Evolutionary conservation across 1,140 invertebrate species (phyloP).

Genomic region (Cydia amplana): DNA sequence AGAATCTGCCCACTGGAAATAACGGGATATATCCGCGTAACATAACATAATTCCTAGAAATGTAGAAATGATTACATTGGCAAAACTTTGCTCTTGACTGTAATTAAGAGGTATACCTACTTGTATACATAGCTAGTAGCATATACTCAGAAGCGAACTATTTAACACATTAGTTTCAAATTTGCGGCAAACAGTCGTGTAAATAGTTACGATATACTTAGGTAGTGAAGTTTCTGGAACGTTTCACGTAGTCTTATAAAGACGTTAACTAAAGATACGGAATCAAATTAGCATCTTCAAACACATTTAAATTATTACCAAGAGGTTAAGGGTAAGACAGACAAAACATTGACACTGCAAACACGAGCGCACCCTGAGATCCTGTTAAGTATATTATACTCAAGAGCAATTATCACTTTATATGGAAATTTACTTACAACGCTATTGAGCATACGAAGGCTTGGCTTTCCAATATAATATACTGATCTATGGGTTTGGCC

Average conservation of each 20-base stretch:
- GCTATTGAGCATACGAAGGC: too few relatives aligned
- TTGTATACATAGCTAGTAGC: neutral
- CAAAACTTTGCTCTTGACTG: neutral
- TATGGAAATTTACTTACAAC: too few relatives aligned
- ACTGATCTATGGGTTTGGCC: too few relatives aligned
- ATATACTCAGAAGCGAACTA: constrained; percentile 9
- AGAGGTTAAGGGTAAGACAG: constrained; percentile 41
- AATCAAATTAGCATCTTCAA: constrained; percentile 53
- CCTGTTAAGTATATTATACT: neutral
- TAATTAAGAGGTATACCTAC: neutral
- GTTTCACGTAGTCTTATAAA: constrained; percentile 37
- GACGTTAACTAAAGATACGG: constrained; percentile 43
- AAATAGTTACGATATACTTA: constrained; percentile 23
- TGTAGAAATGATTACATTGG: too few relatives aligned
- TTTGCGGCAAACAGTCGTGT: constrained; percentile 6
- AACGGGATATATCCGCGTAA: too few relatives aligned
- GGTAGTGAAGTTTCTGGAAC: constrained; percentile 3
- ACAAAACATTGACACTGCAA: constrained; percentile 49
- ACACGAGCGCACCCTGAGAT: constrained; percentile 39
- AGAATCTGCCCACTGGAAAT: too few relatives aligned
- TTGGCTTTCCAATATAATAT: too few relatives aligned
- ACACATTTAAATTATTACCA: constrained; percentile 42
- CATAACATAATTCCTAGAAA: too few relatives aligned
- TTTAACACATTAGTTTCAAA: constrained; percentile 29
- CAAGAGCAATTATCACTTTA: neutral